Evolutionary conservation across 2,888 invertebrate genomes (phyloP).

Genomic region (Phalera bucephala): DNA sequence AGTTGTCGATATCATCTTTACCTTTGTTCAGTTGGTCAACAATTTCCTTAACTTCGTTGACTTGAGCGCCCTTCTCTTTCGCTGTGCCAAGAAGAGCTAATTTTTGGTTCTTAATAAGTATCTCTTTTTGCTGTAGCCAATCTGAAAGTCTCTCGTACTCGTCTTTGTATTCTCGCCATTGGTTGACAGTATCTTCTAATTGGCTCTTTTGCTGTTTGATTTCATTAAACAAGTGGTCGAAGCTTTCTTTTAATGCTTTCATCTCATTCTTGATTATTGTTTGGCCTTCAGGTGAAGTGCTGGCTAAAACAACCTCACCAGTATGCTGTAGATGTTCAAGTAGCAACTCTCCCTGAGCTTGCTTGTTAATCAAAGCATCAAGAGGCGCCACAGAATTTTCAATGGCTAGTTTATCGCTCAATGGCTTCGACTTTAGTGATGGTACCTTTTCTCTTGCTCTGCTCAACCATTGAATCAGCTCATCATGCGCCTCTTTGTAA

Average conservation of each 20-base stretch:
- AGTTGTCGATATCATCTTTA: constrained; percentile 91
- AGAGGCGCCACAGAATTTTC: constrained; percentile 95
- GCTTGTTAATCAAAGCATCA: constrained; percentile 92
- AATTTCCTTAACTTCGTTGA: constrained; percentile 90
- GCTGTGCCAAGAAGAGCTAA: constrained; percentile 90
- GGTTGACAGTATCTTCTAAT: constrained; percentile 90
- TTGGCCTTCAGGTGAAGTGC: constrained; percentile 91
- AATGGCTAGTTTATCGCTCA: constrained; percentile 93
- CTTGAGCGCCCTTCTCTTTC: constrained; percentile 93
- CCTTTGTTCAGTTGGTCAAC: constrained; percentile 89
- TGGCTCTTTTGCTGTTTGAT: constrained; percentile 93
- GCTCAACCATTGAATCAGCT: constrained; percentile 93
- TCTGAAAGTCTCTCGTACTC: constrained; percentile 95
- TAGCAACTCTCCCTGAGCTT: constrained; percentile 94
- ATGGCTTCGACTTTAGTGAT: constrained; percentile 90
- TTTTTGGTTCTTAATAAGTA: constrained; percentile 95
- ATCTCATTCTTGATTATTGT: constrained; percentile 92
- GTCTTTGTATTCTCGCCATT: constrained; percentile 96
- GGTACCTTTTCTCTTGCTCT: constrained; percentile 95
- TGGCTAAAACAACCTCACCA: constrained; percentile 92
- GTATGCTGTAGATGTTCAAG: constrained; percentile 94
- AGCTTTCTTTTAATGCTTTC: constrained; percentile 91
- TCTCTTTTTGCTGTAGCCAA: constrained; percentile 96
- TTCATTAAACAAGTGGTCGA: constrained; percentile 92
- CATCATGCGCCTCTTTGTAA: constrained; percentile 96